phyloP scores from a whole-genome alignment of 1,140 invertebrate genomes.

The Periplaneta americana region DNA sequence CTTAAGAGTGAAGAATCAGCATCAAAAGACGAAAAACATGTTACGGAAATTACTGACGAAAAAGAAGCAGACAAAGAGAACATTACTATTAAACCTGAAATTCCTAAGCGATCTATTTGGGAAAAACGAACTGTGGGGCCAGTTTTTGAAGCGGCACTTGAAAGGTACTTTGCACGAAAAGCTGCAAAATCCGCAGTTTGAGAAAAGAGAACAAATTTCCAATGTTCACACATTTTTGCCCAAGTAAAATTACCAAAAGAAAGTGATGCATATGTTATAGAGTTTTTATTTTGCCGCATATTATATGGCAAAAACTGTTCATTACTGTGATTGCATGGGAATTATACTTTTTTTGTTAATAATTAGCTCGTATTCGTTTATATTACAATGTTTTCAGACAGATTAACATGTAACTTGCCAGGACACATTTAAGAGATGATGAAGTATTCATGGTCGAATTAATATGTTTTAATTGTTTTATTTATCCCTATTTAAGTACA shows the following conservation, averaged over 20 bases:
- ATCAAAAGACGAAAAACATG: constrained; percentile 17
- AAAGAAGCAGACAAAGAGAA: constrained; percentile 14
- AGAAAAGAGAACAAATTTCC: neutral
- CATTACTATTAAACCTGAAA: constrained; percentile 14
- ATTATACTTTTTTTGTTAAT: too few species aligned
- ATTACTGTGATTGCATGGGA: too few species aligned
- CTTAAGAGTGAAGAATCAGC: constrained; percentile 23
- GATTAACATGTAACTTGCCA: too few species aligned
- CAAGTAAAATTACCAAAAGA: neutral
- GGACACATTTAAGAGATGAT: too few species aligned
- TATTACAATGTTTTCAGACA: too few species aligned
- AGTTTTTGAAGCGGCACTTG: constrained; percentile 71
- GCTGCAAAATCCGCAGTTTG: neutral
- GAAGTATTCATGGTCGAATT: too few species aligned
- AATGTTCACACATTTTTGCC: neutral
- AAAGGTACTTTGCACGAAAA: constrained; percentile 75
- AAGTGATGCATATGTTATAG: too few species aligned
- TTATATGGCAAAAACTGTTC: neutral
- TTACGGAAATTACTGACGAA: constrained; percentile 14
- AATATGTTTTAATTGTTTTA: too few species aligned
- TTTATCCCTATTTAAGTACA: too few species aligned
- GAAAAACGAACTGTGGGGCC: constrained; percentile 78
- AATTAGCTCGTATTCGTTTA: too few species aligned
- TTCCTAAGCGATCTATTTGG: constrained; percentile 64
- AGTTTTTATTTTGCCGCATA: neutral